Evolutionary conservation across 1,140 invertebrate genomes (phyloP), one percentile per base, ranked within the genome.

Genomic region (Aporrectodea caliginosa): DNA sequence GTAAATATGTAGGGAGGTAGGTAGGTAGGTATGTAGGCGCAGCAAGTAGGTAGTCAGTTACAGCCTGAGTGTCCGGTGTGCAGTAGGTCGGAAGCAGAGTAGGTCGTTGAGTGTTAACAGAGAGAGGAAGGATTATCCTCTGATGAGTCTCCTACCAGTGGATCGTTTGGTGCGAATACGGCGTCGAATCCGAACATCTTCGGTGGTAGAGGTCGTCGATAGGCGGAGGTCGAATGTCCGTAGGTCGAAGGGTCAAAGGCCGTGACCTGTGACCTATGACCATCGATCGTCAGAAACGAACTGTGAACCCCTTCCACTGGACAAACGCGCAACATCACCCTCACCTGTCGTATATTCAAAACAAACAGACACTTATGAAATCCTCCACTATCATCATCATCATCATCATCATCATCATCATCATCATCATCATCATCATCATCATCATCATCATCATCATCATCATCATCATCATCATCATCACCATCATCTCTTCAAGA

Each of bases 341-440:
- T 58, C 43, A 58, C 43, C 43, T 58, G n/a, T n/a, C n/a, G n/a
- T n/a, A n/a, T n/a, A n/a, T n/a, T n/a, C n/a, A n/a, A n/a, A n/a
- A n/a, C n/a, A n/a, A n/a, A n/a, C n/a, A n/a, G n/a, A n/a, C n/a
- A n/a, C n/a, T n/a, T n/a, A n/a, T n/a, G n/a, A n/a, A n/a, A n/a
- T n/a, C n/a, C n/a, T n/a, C n/a, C 69, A 71, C 22, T 1, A 71
- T 71, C 1, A 12, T 71, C 69, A 12, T 71, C 69, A 16, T 71
- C 69, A 16, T 1, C 69, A 16, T 22, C 69, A 71, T 71, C 69
- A 71, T 71, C 69, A 22, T 71, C 69, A 22, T 71, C 69, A 22
- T 71, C 69, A 71, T 22, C 69, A 16, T 16, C 69, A n/a, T 71
- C 69, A n/a, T 71, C 69, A 71, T 71, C 69, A n/a, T 71, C 69